These are phyloP conservation scores for Pinna nobilis DNA, from an alignment of 1,140 invertebrate species.

Conservation along the genomic window DNA sequence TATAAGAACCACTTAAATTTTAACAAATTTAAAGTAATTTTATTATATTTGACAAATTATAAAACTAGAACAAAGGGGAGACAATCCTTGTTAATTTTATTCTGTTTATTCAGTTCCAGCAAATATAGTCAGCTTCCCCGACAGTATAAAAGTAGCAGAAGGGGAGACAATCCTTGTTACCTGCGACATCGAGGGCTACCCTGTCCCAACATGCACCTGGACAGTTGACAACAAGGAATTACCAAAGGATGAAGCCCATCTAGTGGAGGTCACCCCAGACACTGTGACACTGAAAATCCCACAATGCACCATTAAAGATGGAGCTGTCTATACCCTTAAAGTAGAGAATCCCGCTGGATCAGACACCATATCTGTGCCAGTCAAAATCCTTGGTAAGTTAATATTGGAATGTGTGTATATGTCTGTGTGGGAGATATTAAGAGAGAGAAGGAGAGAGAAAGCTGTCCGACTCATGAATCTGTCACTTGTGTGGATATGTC, in stretches of 20 bases:
- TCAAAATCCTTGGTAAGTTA: constrained; percentile 42
- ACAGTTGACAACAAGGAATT: constrained; percentile 44
- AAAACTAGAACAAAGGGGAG: too few relatives aligned
- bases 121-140: constrained; percentile 38
- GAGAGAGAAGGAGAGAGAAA: too few relatives aligned
- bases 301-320: constrained; percentile 51
- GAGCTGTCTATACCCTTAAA: constrained; percentile 82
- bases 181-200: constrained; percentile 61
- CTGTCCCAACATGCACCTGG: constrained; percentile 59
- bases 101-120: constrained; percentile 52
- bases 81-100: too few relatives aligned
- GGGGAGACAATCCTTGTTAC: constrained; percentile 71
- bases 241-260: constrained; percentile 80
- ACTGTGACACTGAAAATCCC: constrained; percentile 69
- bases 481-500: too few relatives aligned
- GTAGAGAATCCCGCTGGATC: constrained; percentile 90
- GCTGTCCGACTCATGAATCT: too few relatives aligned
- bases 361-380: constrained; percentile 39
- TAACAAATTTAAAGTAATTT: too few relatives aligned
- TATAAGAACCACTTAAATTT: too few relatives aligned
- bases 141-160: constrained; percentile 74
- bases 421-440: too few relatives aligned
- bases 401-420: too few relatives aligned
- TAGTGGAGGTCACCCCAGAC: constrained; percentile 36
- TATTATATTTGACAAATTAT: too few relatives aligned